Conservation (phyloP, 2,113 vertebrate genomes). For the Vireo altiloquus region DNA sequence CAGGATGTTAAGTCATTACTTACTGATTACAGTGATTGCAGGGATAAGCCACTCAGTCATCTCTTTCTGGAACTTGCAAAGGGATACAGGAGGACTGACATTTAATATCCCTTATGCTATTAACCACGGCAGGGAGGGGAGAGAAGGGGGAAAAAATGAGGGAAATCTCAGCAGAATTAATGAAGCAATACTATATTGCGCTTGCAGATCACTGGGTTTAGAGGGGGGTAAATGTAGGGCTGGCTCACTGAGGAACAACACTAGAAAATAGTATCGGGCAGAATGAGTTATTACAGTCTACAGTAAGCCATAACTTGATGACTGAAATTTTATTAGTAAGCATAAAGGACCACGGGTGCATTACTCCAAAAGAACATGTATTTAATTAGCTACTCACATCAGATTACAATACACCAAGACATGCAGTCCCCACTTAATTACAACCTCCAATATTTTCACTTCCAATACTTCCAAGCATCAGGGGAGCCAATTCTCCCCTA, state of each 20-base stretch:
- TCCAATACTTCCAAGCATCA: not conserved
- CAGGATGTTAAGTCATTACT: constrained; percentile 40
- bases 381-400: constrained; percentile 15
- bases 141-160: not conserved
- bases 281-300: constrained; percentile 23
- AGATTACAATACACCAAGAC: not conserved
- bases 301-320: not conserved
- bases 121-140: constrained; percentile 41
- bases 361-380: not conserved
- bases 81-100: constrained; percentile 58
- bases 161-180: constrained; percentile 50
- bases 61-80: constrained; percentile 58
- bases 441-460: not conserved
- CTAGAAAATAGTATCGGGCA: not conserved
- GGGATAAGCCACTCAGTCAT: constrained; percentile 65
- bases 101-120: constrained; percentile 68
- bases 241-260: not conserved
- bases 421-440: not conserved
- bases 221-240: not conserved
- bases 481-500: not conserved
- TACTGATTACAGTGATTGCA: constrained; percentile 40
- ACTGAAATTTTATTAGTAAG: constrained; percentile 37
- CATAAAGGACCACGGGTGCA: not conserved
- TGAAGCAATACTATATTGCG: not conserved
- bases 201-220: not conserved